Conservation (phyloP, 2,113 vertebrate species). For the Corvus moneduloides region DNA sequence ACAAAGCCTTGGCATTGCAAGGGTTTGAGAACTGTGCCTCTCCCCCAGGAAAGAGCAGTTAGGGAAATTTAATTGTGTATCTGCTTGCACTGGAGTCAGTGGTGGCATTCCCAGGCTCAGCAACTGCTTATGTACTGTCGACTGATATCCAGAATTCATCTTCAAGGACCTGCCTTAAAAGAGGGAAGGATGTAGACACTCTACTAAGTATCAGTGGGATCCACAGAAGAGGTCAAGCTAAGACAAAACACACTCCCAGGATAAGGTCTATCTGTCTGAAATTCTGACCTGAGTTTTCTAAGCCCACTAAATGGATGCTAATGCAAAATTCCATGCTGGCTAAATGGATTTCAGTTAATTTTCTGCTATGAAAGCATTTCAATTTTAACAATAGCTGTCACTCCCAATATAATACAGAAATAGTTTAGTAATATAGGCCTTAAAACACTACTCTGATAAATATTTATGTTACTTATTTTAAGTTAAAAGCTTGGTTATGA, state of each 20-base stretch:
- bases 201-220: not conserved
- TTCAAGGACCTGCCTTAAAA: not conserved
- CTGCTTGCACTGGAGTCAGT: not conserved
- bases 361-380: constrained; percentile 17
- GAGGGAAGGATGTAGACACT: not conserved
- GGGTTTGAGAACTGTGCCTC: not conserved
- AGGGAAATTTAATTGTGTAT: not conserved
- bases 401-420: constrained; percentile 34
- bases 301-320: not conserved
- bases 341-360: constrained; percentile 31
- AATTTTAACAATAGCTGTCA: constrained; percentile 52
- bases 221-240: not conserved
- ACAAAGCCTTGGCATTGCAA: not conserved
- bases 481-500: constrained; percentile 63
- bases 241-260: constrained; percentile 24
- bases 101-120: not conserved
- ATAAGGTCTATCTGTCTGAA: constrained; percentile 32
- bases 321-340: not conserved
- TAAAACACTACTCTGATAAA: constrained; percentile 52
- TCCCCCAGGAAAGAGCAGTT: not conserved
- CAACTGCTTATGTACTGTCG: not conserved
- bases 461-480: constrained; percentile 67
- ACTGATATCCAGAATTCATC: not conserved
- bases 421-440: constrained; percentile 39
- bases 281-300: constrained; percentile 12